Evolutionary conservation across 2,888 invertebrate species (phyloP).

Genomic region (Mylabris sibirica): DNA sequence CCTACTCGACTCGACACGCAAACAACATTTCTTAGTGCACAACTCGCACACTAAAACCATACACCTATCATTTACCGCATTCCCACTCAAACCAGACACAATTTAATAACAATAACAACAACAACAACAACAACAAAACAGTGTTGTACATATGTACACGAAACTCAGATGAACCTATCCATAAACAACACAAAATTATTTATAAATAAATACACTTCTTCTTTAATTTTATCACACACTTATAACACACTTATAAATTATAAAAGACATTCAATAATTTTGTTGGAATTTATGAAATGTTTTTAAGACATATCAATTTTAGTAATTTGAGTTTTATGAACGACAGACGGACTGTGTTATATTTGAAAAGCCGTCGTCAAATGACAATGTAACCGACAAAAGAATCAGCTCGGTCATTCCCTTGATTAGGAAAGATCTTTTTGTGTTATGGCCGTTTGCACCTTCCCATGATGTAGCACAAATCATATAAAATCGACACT

Average conservation of each 20-base stretch:
- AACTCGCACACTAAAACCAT: constrained; percentile 33
- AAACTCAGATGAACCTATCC: not conserved
- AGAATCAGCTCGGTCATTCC: constrained; percentile 56
- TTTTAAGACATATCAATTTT: constrained; percentile 50
- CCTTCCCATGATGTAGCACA: constrained; percentile 59
- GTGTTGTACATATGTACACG: not conserved
- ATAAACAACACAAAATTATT: constrained; percentile 3
- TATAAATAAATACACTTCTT: not conserved
- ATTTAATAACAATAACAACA: constrained; percentile 3
- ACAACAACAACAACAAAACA: not conserved
- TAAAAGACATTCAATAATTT: constrained; percentile 18
- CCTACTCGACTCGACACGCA: constrained; percentile 50
- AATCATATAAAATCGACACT: constrained; percentile 41
- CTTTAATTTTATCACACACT: not conserved
- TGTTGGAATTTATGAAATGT: constrained; percentile 16
- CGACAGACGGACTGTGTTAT: constrained; percentile 49
- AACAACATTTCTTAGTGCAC: constrained; percentile 36
- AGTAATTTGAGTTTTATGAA: constrained; percentile 55
- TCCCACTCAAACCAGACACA: constrained; percentile 16
- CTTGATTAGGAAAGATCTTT: constrained; percentile 61
- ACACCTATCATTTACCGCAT: constrained; percentile 31
- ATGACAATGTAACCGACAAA: constrained; percentile 59
- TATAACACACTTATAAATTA: constrained; percentile 13
- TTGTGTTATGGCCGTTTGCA: constrained; percentile 50
- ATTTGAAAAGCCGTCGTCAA: constrained; percentile 46